A percentile compares a stretch with the other conserved stretches of the same genome.
phyloP scores from a whole-genome alignment of 2,888 invertebrate genomes.

The Rotaria magnacalcarata region DNA sequence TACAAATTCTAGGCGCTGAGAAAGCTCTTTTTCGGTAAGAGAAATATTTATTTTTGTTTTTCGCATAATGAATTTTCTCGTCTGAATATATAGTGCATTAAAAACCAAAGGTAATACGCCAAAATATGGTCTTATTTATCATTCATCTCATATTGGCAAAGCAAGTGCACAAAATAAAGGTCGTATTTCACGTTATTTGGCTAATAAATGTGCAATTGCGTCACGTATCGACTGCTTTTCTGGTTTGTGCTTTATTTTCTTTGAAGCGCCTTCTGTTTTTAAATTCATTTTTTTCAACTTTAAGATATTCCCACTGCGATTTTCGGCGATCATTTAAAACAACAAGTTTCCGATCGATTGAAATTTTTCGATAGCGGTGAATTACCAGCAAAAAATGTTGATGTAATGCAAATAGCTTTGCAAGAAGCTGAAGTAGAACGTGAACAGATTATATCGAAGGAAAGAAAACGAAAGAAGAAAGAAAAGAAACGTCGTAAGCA shows the following conservation, averaged over 20 bases:
- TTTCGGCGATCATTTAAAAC: conserved; percentile 57
- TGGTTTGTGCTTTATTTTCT: conserved; percentile 61
- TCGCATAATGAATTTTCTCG: neutral
- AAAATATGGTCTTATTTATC: conserved; percentile 93
- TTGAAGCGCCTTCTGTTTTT: neutral
- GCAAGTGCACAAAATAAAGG: conserved; percentile 93
- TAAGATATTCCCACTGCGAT: conserved; percentile 56
- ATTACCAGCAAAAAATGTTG: conserved; percentile 87
- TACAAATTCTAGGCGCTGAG: conserved; percentile 95
- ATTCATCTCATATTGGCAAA: conserved; percentile 92
- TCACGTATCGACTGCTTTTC: conserved; percentile 94
- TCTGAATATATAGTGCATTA: conserved; percentile 67
- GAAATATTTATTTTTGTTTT: too few species aligned
- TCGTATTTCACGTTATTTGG: conserved; percentile 88
- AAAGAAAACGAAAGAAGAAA: conserved; percentile 32
- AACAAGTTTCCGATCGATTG: conserved; percentile 77
- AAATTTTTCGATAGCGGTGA: conserved; percentile 92
- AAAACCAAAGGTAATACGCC: conserved; percentile 90
- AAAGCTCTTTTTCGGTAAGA: conserved; percentile 80
- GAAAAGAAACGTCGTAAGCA: conserved; percentile 38
- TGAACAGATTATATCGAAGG: neutral
- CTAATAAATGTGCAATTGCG: conserved; percentile 97
- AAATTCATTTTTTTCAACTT: too few species aligned
- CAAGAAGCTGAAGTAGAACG: conserved; percentile 63
- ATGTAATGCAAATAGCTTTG: conserved; percentile 90